A percentile compares a stretch with the other conserved stretches of the same genome.
These are phyloP conservation scores for Xenopus tropicalis DNA, from an alignment of 2,113 vertebrate species.

Conservation along the genomic window DNA sequence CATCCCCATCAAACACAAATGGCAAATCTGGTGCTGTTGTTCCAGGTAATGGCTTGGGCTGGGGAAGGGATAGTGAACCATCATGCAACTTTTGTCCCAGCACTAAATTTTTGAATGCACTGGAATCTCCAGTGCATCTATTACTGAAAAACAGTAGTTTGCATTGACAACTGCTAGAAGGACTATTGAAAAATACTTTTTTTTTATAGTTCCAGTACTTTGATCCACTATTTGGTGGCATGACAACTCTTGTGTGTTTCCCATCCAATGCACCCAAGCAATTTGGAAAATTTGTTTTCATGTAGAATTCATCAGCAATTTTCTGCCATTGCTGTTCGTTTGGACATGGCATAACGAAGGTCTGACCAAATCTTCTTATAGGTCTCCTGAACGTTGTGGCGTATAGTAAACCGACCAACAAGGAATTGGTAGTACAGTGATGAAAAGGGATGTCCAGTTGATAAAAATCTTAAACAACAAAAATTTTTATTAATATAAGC, in stretches of 20 bases:
- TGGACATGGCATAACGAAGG: neutral
- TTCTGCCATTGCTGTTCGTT: neutral
- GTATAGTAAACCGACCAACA: neutral
- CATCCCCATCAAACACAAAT: neutral
- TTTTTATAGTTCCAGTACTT: neutral
- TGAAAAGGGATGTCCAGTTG: no score
- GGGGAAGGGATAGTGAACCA: neutral
- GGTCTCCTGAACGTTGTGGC: no score
- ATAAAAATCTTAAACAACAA: no score
- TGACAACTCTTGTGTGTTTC: neutral
- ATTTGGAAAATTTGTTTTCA: neutral
- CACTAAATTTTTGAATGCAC: neutral
- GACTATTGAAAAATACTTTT: neutral
- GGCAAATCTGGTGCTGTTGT: neutral
- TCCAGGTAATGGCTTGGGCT: neutral
- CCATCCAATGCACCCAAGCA: neutral
- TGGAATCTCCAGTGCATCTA: neutral
- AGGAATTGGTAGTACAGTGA: no score
- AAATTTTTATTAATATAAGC: no score
- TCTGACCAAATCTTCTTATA: neutral
- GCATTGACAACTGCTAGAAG: neutral
- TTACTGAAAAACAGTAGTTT: neutral
- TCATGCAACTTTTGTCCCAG: neutral
- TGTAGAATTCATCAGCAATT: neutral
- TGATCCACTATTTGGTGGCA: neutral